These are phyloP conservation scores for Aphidius gifuensis DNA, from an alignment of 1,140 invertebrate species.

Conservation along the genomic window DNA sequence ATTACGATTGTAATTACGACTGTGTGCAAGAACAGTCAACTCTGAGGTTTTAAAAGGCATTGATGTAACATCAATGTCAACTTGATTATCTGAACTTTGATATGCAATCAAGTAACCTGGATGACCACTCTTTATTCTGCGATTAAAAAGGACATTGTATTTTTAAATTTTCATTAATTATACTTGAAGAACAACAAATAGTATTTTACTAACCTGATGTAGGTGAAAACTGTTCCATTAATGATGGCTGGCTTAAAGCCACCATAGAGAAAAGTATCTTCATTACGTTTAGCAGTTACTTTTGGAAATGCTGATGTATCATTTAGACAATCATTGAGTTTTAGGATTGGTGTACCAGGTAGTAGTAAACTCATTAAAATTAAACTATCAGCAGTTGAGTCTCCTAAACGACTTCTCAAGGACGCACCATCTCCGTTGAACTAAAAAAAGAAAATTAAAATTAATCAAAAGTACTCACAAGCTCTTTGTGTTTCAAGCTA, in stretches of 20 bases:
- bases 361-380: conserved; percentile 66
- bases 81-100: conserved; percentile 57
- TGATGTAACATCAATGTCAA: conserved; percentile 52
- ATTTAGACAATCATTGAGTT: conserved; percentile 55
- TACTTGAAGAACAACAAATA: too few species aligned
- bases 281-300: conserved; percentile 35
- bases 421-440: conserved; percentile 38
- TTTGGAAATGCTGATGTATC: conserved; percentile 35
- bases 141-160: conserved; percentile 27
- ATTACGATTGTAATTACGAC: conserved; percentile 55
- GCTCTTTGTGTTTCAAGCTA: too few species aligned
- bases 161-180: conserved; percentile 10
- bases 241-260: conserved; percentile 47
- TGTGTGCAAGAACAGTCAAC: conserved; percentile 58
- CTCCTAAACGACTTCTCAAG: conserved; percentile 37
- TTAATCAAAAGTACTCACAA: not conserved
- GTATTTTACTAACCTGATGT: conserved; percentile 57
- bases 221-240: conserved; percentile 60
- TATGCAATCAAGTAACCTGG: conserved; percentile 67
- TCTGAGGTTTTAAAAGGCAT: conserved; percentile 55
- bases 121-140: conserved; percentile 66
- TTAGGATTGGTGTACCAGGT: conserved; percentile 69
- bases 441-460: conserved; percentile 35
- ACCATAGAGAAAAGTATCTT: conserved; percentile 60
- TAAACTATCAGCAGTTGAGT: conserved; percentile 58